These are phyloP conservation scores for Tetropium fuscum DNA, from an alignment of 2,888 invertebrate genomes.

Conservation along the genomic window DNA sequence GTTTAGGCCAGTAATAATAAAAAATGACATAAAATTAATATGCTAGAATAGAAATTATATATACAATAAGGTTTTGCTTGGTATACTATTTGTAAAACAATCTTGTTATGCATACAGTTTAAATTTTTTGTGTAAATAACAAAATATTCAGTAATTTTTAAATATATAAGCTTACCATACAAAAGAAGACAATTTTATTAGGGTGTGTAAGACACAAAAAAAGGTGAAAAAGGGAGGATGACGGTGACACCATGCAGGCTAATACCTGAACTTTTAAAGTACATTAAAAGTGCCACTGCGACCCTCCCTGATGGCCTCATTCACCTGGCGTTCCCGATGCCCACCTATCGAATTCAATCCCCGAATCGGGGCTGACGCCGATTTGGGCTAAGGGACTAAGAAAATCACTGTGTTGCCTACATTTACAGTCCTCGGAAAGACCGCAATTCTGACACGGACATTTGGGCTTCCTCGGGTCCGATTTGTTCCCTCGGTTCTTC, in stretches of 20 bases:
- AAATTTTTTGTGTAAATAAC: slow-evolving; percentile 1
- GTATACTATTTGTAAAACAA: slow-evolving; percentile 10
- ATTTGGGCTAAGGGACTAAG: slow-evolving; percentile 72
- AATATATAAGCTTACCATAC: slow-evolving; percentile 9
- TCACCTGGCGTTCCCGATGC: slow-evolving; percentile 60
- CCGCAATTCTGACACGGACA: slow-evolving; percentile 63
- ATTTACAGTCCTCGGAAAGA: slow-evolving; percentile 61
- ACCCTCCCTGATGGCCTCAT: slow-evolving; percentile 64
- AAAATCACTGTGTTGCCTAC: slow-evolving; percentile 67
- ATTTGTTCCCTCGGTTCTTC: slow-evolving; percentile 45
- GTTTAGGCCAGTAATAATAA: slow-evolving; percentile 8
- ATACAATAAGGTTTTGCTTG: background rate
- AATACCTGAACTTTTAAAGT: slow-evolving; percentile 26
- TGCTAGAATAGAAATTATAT: background rate
- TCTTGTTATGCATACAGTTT: slow-evolving; percentile 13
- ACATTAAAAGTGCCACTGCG: slow-evolving; percentile 66
- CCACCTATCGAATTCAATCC: slow-evolving; percentile 94
- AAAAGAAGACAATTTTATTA: slow-evolving; percentile 13
- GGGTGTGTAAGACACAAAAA: slow-evolving; percentile 29
- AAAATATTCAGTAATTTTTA: slow-evolving; percentile 10
- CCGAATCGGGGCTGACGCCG: slow-evolving; percentile 89
- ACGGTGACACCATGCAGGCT: slow-evolving; percentile 54
- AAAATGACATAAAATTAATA: background rate
- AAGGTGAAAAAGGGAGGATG: slow-evolving; percentile 52
- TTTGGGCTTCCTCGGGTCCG: slow-evolving; percentile 26